phyloP scores from a whole-genome alignment of 2,113 vertebrate genomes.

The Cyprinodon tularosa region DNA sequence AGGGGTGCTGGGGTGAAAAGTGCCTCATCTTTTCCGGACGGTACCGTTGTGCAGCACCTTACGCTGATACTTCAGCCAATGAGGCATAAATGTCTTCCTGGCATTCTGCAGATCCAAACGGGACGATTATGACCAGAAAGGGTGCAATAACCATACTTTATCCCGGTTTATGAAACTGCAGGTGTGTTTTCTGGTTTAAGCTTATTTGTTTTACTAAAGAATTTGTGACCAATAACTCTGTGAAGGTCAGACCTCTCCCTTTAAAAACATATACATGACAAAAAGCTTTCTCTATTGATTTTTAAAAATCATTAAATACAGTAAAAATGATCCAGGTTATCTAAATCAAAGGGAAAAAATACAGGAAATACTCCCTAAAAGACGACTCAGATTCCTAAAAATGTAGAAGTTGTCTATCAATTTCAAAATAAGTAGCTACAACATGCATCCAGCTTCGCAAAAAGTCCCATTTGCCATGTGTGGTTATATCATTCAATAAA shows the following conservation, averaged over 20 bases:
- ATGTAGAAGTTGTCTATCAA: too few species aligned
- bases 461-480: too few species aligned
- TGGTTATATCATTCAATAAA: too few species aligned
- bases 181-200: conserved; percentile 39
- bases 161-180: conserved; percentile 44
- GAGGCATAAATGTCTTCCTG: conserved; percentile 48
- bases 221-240: neutral
- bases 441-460: too few species aligned
- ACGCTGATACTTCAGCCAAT: conserved; percentile 55
- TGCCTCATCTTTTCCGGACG: conserved; percentile 36
- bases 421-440: too few species aligned
- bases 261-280: neutral
- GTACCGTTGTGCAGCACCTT: conserved; percentile 38
- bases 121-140: conserved; percentile 33
- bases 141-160: conserved; percentile 34
- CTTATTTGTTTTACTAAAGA: neutral
- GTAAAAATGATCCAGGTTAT: too few species aligned
- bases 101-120: conserved; percentile 27
- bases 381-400: too few species aligned
- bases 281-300: neutral
- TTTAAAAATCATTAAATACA: too few species aligned
- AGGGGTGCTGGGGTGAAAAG: conserved; percentile 29
- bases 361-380: too few species aligned
- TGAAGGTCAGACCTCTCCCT: neutral
- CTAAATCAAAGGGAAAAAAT: too few species aligned